Evolutionary conservation across 1,140 invertebrate genomes (phyloP).

Genomic region (Maconellicoccus hirsutus): DNA sequence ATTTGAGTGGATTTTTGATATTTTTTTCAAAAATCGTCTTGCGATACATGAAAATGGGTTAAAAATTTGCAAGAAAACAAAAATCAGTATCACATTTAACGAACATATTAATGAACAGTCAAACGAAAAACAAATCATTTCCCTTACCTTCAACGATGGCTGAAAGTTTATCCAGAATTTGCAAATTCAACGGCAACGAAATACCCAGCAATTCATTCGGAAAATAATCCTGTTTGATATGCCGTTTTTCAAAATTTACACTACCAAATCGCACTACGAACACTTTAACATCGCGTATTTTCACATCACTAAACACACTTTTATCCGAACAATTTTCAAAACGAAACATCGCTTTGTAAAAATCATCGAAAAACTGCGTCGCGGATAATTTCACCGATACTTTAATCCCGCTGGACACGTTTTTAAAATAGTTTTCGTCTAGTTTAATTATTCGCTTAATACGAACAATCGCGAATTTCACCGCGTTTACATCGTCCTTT

Average conservation of each 20-base stretch:
- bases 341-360: neutral
- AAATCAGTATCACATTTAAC: no score
- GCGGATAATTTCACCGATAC: neutral
- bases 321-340: neutral
- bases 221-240: neutral
- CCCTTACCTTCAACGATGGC: neutral
- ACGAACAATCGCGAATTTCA: neutral
- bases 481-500: neutral
- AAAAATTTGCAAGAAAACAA: no score
- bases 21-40: no score
- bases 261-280: neutral
- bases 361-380: neutral
- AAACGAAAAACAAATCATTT: neutral
- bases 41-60: no score
- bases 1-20: no score
- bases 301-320: neutral
- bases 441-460: neutral
- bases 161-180: neutral
- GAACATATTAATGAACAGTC: no score
- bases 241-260: neutral
- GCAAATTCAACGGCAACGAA: slow-evolving; percentile 11
- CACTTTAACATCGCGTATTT: neutral
- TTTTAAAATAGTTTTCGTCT: neutral
- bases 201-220: slow-evolving; percentile 4
- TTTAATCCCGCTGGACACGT: neutral